Percentiles rank a stretch among this genome's conserved stretches.
These are phyloP conservation scores for Odontamblyopus lacepedii DNA, from an alignment of 2,797 vertebrate genomes.

Conservation along the genomic window DNA sequence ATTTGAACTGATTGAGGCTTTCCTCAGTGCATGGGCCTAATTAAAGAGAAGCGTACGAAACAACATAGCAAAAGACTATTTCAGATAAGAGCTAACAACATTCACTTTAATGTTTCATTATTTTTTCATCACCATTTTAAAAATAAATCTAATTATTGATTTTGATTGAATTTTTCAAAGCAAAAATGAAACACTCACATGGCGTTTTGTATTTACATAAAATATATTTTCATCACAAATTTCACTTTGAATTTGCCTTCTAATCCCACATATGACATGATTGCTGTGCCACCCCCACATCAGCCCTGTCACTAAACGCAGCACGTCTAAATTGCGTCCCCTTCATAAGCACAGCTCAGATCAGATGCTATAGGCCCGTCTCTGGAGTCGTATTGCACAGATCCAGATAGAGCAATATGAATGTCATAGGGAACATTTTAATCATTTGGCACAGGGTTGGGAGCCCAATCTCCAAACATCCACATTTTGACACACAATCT, in stretches of 20 bases:
- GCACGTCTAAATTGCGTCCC: conserved; percentile 53
- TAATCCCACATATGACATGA: conserved; percentile 14
- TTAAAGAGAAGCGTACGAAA: not conserved
- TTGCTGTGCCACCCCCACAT: conserved; percentile 8
- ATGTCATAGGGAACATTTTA: conserved; percentile 80
- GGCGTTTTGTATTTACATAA: not conserved
- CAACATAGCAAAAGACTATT: not conserved
- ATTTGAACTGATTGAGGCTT: not conserved
- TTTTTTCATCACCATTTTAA: too few relatives aligned
- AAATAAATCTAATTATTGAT: too few relatives aligned
- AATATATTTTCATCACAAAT: not conserved
- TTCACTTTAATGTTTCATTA: too few relatives aligned
- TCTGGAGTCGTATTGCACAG: conserved; percentile 62
- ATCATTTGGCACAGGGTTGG: conserved; percentile 75
- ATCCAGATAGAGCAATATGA: conserved; percentile 75
- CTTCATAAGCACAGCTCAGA: conserved; percentile 55
- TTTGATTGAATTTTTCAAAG: not conserved
- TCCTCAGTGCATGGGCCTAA: not conserved
- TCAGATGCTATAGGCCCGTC: conserved; percentile 57
- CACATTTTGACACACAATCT: conserved; percentile 81
- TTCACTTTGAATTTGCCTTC: not conserved
- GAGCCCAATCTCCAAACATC: conserved; percentile 80
- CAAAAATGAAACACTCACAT: not conserved
- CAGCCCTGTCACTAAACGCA: conserved; percentile 33
- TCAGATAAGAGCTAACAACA: too few relatives aligned